Conservation (phyloP, 2,113 vertebrate species). For the Uria lomvia region DNA sequence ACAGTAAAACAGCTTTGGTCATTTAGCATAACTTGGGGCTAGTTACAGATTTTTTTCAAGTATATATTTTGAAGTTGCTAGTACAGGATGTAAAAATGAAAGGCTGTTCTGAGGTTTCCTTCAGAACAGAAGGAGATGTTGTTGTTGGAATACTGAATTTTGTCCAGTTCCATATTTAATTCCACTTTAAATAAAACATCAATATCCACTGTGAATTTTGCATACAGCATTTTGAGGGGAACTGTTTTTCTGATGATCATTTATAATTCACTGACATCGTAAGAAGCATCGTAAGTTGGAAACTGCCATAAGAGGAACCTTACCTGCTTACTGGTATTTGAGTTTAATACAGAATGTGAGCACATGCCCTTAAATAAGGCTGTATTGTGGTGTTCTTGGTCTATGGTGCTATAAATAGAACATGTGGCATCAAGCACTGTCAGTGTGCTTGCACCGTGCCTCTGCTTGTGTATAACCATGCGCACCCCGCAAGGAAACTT, state of each 20-base stretch:
- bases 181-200: not conserved
- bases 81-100: not conserved
- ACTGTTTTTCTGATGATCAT: not conserved
- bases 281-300: not conserved
- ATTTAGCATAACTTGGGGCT: not conserved
- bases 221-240: not conserved
- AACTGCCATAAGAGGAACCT: not conserved
- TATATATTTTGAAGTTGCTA: not conserved
- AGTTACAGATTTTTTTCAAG: not conserved
- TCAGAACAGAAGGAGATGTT: not conserved
- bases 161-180: not conserved
- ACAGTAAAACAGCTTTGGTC: not conserved
- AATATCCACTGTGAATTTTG: not conserved
- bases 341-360: not conserved
- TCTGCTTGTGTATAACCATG: rapidly evolving
- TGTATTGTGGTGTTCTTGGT: not conserved
- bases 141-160: not conserved
- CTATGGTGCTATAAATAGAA: not conserved
- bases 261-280: not conserved
- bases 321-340: not conserved
- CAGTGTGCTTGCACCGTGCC: rapidly evolving
- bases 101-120: not conserved
- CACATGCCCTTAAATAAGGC: not conserved
- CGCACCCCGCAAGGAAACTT: not conserved
- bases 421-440: not conserved